Evolutionary conservation across 37 sponge, comb jelly and placozoan species (phyloP), one percentile per base, ranked within the genome.

Genomic region (Spongia lamella): DNA sequence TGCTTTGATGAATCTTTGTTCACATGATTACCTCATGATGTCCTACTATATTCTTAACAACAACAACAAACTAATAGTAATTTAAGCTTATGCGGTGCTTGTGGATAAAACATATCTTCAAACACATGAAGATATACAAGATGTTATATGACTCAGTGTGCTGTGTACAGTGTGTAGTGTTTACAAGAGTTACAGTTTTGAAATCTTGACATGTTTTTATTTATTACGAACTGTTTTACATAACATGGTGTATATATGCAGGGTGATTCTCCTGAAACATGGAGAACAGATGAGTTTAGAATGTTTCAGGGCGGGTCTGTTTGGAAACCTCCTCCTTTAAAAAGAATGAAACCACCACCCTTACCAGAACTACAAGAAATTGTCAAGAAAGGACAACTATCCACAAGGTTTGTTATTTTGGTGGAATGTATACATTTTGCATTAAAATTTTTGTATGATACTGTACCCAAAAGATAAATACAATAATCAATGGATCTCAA

Each of bases 281-380:
- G 99, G 99, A 56, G 79, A n/a, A 79, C 83, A 14, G 91, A 92
- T 16, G 99, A 93, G 24, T 98, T 98, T 63, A 66, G 92, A 31
- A 92, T 98, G 96, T 98, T 98, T 79, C 78, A 87, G 38, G 83
- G 80, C 24, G 99, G 99, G 34, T 98, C 99, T 13, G 38, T 94
- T 51, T 98, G 99, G 99, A 89, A 84, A 29, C 99, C 99, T 25
- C 99, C 99, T 22, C 96, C 93, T 16, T 59, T 90, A 35, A 87
- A 87, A 77, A 87, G 85, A 61, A 70, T 92, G 0, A 52, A 69
- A 31, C 43, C 89, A 35, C 86, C 81, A 15, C 43, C 87, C 31
- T 54, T 83, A 30, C 89, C 81, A 15, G 80, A 84, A 7, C 39
- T 86, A 13, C 72, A 66, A 29, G 94, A 84, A 47, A 80, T 88